Evolutionary conservation across 2,797 vertebrate genomes (phyloP).

Genomic region (Gymnoscopelus microlampas): DNA sequence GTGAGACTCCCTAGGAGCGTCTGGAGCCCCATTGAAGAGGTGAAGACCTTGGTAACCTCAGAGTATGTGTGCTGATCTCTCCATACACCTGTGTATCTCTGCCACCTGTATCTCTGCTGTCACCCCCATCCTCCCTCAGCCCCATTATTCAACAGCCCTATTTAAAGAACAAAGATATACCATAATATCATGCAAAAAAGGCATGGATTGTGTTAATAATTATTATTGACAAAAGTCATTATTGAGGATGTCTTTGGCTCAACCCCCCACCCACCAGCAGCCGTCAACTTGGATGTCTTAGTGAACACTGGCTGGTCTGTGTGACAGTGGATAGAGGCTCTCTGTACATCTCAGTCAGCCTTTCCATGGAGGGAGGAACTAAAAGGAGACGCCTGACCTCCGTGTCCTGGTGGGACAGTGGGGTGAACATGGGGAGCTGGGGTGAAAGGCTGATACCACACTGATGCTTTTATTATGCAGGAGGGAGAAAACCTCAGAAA

Average conservation of each 20-base stretch:
- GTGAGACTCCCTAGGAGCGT: conserved; percentile 44
- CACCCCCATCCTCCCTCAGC: not conserved
- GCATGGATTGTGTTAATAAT: conserved; percentile 79
- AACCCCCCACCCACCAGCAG: not conserved
- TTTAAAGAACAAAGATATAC: conserved; percentile 71
- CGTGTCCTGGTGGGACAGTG: too few species aligned
- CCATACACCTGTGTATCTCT: too few species aligned
- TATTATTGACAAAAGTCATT: conserved; percentile 72
- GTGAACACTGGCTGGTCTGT: conserved; percentile 69
- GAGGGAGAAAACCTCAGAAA: not conserved
- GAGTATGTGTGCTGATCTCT: too few species aligned
- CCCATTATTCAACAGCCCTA: conserved; percentile 73
- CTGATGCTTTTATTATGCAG: conserved; percentile 13
- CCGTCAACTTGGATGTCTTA: conserved; percentile 50
- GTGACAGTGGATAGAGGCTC: conserved; percentile 65
- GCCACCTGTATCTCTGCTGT: too few species aligned
- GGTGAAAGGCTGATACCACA: too few species aligned
- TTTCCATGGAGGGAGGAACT: conserved; percentile 43
- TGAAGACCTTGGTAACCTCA: conserved; percentile 67
- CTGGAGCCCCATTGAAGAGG: too few species aligned
- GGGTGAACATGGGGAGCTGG: too few species aligned
- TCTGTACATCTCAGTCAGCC: conserved; percentile 64
- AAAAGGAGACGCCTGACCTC: too few species aligned
- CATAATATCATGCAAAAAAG: conserved; percentile 66
- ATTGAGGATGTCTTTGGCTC: conserved; percentile 77